These are phyloP conservation scores for Eubasilissa splendida DNA, from an alignment of 2,888 invertebrate species.

Conservation along the genomic window DNA sequence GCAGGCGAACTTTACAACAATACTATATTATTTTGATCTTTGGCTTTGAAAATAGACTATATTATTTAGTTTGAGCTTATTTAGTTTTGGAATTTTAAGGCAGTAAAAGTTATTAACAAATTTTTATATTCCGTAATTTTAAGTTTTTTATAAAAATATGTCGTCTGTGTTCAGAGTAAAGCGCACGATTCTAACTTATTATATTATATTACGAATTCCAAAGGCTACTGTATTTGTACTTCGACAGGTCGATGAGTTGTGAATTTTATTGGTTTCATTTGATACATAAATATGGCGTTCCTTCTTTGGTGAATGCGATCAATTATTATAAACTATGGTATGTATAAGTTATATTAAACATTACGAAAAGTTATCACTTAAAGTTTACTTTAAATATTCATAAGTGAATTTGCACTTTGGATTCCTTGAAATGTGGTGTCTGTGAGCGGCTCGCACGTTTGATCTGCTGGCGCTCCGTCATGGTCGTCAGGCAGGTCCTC, in stretches of 20 bases:
- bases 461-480: slow-evolving; percentile 20
- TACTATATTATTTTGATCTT: slow-evolving; percentile 52
- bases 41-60: slow-evolving; percentile 57
- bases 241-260: slow-evolving; percentile 49
- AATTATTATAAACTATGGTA: slow-evolving; percentile 47
- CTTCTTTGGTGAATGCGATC: slow-evolving; percentile 47
- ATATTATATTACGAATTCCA: slow-evolving; percentile 38
- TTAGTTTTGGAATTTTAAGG: slow-evolving; percentile 48
- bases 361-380: slow-evolving; percentile 39
- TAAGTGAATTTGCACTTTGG: slow-evolving; percentile 58
- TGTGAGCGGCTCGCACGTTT: slow-evolving; percentile 11
- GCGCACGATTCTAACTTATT: slow-evolving; percentile 45
- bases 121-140: slow-evolving; percentile 40
- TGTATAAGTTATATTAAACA: slow-evolving; percentile 28
- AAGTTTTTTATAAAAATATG: slow-evolving; percentile 50
- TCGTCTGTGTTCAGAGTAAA: slow-evolving; percentile 44
- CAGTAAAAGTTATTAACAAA: slow-evolving; percentile 45
- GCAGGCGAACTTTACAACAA: slow-evolving; percentile 46
- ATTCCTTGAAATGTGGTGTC: slow-evolving; percentile 48
- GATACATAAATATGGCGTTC: slow-evolving; percentile 47
- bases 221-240: slow-evolving; percentile 74
- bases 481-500: background rate
- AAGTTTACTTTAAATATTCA: slow-evolving; percentile 54
- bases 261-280: slow-evolving; percentile 33
- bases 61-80: slow-evolving; percentile 54